Evolutionary conservation across 2,113 vertebrate genomes (phyloP).

Genomic region (Anas platyrhynchos): DNA sequence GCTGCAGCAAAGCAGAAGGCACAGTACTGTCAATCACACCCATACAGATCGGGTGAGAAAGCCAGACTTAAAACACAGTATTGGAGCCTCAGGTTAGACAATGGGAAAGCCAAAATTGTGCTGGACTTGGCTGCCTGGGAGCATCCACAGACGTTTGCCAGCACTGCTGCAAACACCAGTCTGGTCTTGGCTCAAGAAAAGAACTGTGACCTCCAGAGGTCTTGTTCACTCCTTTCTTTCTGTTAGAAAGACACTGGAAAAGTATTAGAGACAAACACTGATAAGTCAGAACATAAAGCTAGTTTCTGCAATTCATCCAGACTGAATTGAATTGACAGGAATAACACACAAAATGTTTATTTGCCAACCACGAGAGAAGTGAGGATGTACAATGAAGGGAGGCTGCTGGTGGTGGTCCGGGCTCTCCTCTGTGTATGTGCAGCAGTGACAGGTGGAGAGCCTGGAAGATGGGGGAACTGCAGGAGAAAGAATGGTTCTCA

Average conservation of each 20-base stretch:
- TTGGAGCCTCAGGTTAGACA: background rate
- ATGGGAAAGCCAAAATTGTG: background rate
- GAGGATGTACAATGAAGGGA: background rate
- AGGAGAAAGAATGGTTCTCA: background rate
- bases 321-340: background rate
- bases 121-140: background rate
- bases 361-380: background rate
- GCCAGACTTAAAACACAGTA: background rate
- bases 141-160: background rate
- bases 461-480: background rate
- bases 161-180: background rate
- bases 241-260: background rate
- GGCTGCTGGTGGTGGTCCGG: background rate
- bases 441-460: background rate
- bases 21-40: fast-evolving
- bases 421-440: background rate
- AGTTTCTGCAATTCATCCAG: background rate
- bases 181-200: background rate
- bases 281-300: background rate
- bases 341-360: background rate
- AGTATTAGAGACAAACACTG: background rate
- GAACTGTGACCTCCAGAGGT: background rate
- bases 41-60: background rate
- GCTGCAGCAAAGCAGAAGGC: background rate
- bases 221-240: background rate